Evolutionary conservation across 2,113 vertebrate species (phyloP).

Genomic region (Nyctibius bracteatus): DNA sequence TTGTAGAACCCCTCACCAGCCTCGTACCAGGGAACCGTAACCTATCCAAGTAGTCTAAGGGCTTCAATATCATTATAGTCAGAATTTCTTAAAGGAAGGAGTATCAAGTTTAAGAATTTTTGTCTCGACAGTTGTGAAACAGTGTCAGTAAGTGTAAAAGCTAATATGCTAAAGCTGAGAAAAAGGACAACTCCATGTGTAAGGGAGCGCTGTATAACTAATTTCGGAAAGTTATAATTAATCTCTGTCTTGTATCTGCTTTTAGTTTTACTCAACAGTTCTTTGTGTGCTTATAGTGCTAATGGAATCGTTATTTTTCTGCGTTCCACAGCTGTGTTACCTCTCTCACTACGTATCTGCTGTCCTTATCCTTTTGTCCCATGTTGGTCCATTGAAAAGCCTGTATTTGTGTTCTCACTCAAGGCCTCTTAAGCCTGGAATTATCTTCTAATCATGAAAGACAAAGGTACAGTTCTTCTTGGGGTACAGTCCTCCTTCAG

Average conservation of each 20-base stretch:
- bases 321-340: background rate
- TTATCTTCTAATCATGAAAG: background rate
- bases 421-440: background rate
- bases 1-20: accelerated
- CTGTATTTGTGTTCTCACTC: background rate
- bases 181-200: background rate
- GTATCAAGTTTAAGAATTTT: background rate
- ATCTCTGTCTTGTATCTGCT: background rate
- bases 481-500: background rate
- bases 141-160: background rate
- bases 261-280: background rate
- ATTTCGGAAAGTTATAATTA: background rate
- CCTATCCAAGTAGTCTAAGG: background rate
- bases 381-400: background rate
- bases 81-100: background rate
- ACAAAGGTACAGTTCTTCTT: background rate
- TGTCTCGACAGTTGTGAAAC: background rate
- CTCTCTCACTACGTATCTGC: accelerated
- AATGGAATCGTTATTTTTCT: background rate
- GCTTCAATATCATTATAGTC: background rate
- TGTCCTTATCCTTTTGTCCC: background rate
- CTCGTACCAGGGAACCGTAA: background rate
- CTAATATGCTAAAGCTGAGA: background rate
- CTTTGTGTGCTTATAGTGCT: background rate
- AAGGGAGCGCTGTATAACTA: background rate